Evolutionary conservation across 2,797 vertebrate genomes (phyloP).

Genomic region (Phataginus tetradactyla): DNA sequence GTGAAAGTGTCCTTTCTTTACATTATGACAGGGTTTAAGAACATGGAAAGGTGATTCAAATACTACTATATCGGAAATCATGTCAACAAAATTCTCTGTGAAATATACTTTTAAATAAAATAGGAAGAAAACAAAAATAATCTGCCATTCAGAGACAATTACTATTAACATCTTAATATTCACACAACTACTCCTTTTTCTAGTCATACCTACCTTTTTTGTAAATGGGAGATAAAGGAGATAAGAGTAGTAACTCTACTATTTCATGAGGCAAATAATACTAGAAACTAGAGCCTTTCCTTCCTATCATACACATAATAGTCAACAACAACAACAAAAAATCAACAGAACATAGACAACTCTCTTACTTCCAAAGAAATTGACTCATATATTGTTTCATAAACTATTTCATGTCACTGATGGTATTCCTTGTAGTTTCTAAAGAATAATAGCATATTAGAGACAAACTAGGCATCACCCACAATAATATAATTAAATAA

Average conservation of each 20-base stretch:
- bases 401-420: not conserved
- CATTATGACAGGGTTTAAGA: not conserved
- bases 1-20: not conserved
- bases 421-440: slow-evolving; percentile 2
- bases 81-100: slow-evolving; percentile 8
- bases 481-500: slow-evolving; percentile 27
- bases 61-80: not conserved
- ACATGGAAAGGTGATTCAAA: not conserved
- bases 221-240: not conserved
- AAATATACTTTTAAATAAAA: slow-evolving; percentile 31
- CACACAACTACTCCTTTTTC: not conserved
- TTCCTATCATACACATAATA: not conserved
- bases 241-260: not conserved
- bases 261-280: not conserved
- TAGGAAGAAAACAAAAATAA: slow-evolving; percentile 47
- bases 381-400: not conserved
- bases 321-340: not conserved
- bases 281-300: not conserved
- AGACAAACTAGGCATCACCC: not conserved
- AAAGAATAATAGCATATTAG: not conserved
- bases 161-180: not conserved
- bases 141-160: not conserved
- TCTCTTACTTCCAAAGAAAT: slow-evolving; percentile 37
- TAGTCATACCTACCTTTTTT: not conserved
- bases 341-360: not conserved